Base-by-base conservation (phyloP, 2,888 invertebrate species). In the Lasioglossum leucozonium region DNA sequence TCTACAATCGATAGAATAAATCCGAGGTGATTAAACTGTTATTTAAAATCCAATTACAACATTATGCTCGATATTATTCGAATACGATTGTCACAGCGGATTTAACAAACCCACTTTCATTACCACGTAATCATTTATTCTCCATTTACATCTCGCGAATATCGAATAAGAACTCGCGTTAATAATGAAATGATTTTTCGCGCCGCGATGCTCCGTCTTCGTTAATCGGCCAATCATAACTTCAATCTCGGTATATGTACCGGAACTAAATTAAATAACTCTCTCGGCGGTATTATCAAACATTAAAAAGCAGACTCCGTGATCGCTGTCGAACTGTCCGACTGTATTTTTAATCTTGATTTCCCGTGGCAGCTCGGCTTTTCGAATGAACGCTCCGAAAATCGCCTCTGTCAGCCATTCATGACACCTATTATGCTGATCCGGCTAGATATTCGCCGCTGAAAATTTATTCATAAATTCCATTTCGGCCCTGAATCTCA, bases 381-480 rank as follows among this genome's bases (percentile, higher is more conserved):
- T 26, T n/a, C 34, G 34, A 65, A 81, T 22, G 44, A 72, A 77
- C 72, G 81, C 78, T 26, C 30, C 40, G 71, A 51, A 26, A 81
- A 26, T 26, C 42, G 26, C 30, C 18, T 42, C 55, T 62, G 72
- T 44, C 30, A 72, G 51, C 30, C 30, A 78, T 78, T 78, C 4
- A 37, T 72, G 37, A 55, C 51, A 72, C n/a, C 16, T 22, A 69
- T 82, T n/a, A 47, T 26, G 18, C 58, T 47, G 58, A 74, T 69
- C 67, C 26, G 5, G n/a, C 37, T 4, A n/a, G 71, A 76, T 47
- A 55, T 62, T 76, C 74, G 6, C 18, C 16, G n/a, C 11, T 13
- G 82, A 81, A 81, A 81, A 82, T 82, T 82, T 82, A 82, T 82
- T 82, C 79, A 55, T 73, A 82, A 79, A 79, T 79, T 58, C 82